Evolutionary conservation across 2,888 invertebrate species (phyloP), one percentile per base, ranked within the genome.

Genomic region (Serripes groenlandicus): DNA sequence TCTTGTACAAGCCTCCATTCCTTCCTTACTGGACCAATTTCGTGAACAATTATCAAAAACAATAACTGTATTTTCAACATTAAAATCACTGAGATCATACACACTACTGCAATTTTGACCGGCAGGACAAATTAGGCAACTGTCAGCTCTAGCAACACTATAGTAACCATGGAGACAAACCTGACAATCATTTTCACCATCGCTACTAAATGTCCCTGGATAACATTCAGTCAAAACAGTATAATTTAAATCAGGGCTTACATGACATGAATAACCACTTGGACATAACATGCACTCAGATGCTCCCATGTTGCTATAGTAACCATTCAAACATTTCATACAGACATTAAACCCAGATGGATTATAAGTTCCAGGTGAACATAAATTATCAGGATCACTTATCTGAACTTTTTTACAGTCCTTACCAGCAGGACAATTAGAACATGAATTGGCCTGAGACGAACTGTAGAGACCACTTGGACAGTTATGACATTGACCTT

Each of bases 381-480:
- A 91, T 26, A 64, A 28, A n/a, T 64, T 32, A 35, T 80, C 54
- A 32, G 28, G 23, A n/a, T 74, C 52, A 37, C 7, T 28, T 30
- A 60, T 28, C n/a, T 42, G 32, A 1, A 82, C 72, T 52, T 86
- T 69, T 3, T 76, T 66, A 70, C 92, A 92, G 49, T 85, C 85
- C 34, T 89, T 80, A 1, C 92, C 92, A 3, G 83, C 89, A 23
- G 87, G 88, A 83, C 93, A 93, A 15, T 83, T 74, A 15, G 87
- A 87, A 76, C 94, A 94, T 15, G 66, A 74, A 21, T 70, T 18
- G 28, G 91, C 64, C 1, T 88, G 90, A 21, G 83, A 82, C 15
- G 64, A 68, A 37, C 90, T 87, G 81, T 92, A 83, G 58, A 34
- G 78, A 78, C 89, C 89, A 56, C 70, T 15, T n/a, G 64, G 52